Evolutionary conservation across 2,113 vertebrate genomes (phyloP).

Genomic region (Rhinolophus ferrumequinum): DNA sequence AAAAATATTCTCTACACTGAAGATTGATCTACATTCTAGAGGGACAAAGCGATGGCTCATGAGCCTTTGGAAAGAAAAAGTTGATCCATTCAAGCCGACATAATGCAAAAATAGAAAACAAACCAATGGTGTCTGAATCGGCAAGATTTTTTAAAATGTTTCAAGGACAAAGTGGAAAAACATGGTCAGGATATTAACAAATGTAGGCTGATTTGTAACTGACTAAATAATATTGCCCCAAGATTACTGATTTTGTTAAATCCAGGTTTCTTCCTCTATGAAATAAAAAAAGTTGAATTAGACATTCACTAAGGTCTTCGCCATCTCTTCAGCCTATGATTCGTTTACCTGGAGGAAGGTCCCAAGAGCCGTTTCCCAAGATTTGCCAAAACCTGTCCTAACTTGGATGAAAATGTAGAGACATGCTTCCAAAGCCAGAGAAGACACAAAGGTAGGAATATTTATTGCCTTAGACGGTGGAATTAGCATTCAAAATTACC

Average conservation of each 20-base stretch:
- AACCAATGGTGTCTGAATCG: not conserved
- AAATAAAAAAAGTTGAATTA: not conserved
- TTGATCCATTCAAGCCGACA: not conserved
- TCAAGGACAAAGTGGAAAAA: not conserved
- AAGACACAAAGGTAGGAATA: not conserved
- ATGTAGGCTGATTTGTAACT: not conserved
- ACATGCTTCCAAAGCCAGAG: not conserved
- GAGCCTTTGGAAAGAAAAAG: constrained; percentile 6
- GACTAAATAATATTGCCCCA: not conserved
- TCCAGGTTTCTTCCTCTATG: not conserved
- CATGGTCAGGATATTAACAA: not conserved
- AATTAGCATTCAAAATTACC: not conserved
- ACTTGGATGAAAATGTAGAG: not conserved
- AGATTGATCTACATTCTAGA: not conserved
- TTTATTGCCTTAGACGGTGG: not conserved
- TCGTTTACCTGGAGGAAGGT: not conserved
- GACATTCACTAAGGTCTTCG: not conserved
- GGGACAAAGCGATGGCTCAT: not conserved
- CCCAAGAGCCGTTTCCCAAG: not conserved
- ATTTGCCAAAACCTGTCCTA: not conserved
- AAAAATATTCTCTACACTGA: not conserved
- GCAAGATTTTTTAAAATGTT: not conserved
- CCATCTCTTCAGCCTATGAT: not conserved
- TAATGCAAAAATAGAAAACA: constrained; percentile 6
- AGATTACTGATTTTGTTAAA: not conserved